Conservation (phyloP, 1,140 invertebrate genomes). For the Chlorops oryzae region DNA sequence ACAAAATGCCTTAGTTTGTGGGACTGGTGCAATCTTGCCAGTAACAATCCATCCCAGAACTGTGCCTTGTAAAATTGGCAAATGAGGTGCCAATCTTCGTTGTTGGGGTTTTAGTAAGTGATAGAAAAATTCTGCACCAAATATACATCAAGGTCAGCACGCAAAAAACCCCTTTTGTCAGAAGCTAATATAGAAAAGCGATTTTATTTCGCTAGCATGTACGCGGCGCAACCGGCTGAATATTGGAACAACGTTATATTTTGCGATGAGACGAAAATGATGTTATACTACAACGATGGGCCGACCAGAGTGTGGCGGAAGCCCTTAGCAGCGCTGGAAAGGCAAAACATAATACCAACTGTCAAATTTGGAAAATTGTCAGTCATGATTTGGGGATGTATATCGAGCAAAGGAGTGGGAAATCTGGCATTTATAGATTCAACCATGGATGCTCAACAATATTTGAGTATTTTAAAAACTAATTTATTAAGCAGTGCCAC, state of each 20-base stretch:
- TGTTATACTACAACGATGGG: conserved; percentile 1
- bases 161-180: conserved; percentile 5
- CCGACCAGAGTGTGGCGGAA: conserved; percentile 4
- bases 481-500: background rate
- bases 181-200: background rate
- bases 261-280: conserved; percentile 8
- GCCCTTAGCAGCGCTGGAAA: background rate
- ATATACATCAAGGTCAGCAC: no score
- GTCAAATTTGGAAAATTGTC: conserved; percentile 7
- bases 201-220: background rate
- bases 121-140: no score
- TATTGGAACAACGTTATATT: conserved; percentile 6
- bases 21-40: no score
- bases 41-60: no score
- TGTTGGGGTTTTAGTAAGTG: no score
- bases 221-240: background rate
- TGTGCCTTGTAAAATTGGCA: no score
- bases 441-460: conserved; percentile 2
- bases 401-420: conserved; percentile 6
- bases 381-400: conserved; percentile 9
- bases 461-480: conserved; percentile 8
- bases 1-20: no score
- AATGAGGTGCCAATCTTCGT: no score
- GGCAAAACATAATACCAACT: conserved; percentile 3
- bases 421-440: background rate